These are phyloP conservation scores for Triplophysa tibetana DNA, from an alignment of 2,113 vertebrate genomes.

Conservation along the genomic window DNA sequence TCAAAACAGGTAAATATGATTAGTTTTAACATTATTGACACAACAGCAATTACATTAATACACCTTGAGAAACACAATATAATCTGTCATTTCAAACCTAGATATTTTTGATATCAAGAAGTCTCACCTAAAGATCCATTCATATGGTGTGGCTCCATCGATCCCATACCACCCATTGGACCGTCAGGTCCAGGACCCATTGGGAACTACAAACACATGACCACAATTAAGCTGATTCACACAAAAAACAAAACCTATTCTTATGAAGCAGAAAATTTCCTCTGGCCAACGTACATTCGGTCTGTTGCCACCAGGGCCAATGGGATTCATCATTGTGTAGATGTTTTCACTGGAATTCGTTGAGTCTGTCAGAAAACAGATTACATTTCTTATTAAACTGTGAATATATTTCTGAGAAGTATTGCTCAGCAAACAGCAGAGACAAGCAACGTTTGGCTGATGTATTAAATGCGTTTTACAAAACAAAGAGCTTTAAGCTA, in stretches of 20 bases:
- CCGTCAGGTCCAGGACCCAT: constrained; percentile 89
- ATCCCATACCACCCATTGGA: constrained; percentile 85
- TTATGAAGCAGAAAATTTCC: too few species aligned
- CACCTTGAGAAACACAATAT: neutral
- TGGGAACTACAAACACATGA: constrained; percentile 77
- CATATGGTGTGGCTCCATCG: constrained; percentile 92
- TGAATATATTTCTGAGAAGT: neutral
- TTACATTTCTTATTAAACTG: neutral
- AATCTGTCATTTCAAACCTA: neutral
- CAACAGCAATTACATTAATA: neutral
- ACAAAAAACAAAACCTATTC: neutral
- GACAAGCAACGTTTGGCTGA: neutral
- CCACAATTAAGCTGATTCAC: neutral
- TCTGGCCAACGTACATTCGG: constrained; percentile 70
- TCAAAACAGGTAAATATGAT: neutral
- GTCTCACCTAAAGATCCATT: constrained; percentile 88
- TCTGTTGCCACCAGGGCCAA: constrained; percentile 72
- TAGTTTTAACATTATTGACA: neutral
- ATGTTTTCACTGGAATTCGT: constrained; percentile 84
- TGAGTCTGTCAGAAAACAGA: constrained; percentile 69
- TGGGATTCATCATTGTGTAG: constrained; percentile 83
- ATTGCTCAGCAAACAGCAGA: neutral
- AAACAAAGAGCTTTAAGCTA: constrained; percentile 18
- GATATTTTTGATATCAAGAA: neutral
- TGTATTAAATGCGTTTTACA: neutral